Evolutionary conservation across 2,888 invertebrate species (phyloP).

Genomic region (Gastracanthus pulcherrimus): DNA sequence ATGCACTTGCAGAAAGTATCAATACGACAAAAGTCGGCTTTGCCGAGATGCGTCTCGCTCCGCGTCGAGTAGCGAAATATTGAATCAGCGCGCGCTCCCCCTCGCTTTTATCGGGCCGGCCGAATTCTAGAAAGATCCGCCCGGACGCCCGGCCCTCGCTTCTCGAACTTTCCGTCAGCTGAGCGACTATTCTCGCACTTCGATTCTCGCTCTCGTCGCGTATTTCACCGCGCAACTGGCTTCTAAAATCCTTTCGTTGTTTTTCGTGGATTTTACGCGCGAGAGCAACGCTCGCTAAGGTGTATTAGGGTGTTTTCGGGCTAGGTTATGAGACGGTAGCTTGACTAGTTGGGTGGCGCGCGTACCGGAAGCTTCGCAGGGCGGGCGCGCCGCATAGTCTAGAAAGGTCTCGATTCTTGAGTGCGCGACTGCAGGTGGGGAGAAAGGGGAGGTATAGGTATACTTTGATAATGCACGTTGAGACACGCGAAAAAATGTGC

Average conservation of each 20-base stretch:
- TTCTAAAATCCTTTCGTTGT: not conserved
- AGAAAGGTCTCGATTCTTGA: conserved; percentile 67
- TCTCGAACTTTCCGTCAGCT: conserved; percentile 66
- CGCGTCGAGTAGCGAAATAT: conserved; percentile 60
- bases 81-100: conserved; percentile 58
- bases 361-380: conserved; percentile 56
- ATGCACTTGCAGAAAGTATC: not conserved
- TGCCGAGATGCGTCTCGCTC: conserved; percentile 38
- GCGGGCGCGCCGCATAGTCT: conserved; percentile 54
- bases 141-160: conserved; percentile 60
- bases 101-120: conserved; percentile 65
- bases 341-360: conserved; percentile 45
- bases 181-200: conserved; percentile 18
- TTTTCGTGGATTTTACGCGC: not conserved
- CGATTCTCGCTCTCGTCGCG: not conserved
- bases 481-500: not conserved
- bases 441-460: not conserved
- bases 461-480: too few relatives aligned
- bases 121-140: conserved; percentile 65
- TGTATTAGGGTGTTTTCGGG: not conserved
- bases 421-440: not conserved
- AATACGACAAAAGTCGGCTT: conserved; percentile 5
- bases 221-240: not conserved
- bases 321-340: not conserved
- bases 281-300: not conserved